Conservation (phyloP, 2,113 vertebrate species). For the Cariama cristata region DNA sequence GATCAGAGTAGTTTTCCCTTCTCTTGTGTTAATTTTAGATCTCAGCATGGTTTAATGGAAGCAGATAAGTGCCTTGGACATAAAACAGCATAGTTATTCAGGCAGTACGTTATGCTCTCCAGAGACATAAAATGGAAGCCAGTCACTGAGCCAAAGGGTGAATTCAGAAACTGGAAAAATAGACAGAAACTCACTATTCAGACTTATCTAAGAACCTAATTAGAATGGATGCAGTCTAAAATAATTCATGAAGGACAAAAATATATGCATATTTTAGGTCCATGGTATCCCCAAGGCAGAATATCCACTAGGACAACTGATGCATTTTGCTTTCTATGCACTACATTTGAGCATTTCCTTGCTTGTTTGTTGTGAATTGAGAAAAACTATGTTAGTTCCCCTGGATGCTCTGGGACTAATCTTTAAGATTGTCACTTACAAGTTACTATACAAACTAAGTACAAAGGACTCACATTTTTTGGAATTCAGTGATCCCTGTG, state of each 20-base stretch:
- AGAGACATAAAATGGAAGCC: background rate
- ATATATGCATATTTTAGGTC: background rate
- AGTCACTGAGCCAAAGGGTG: background rate
- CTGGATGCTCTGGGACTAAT: background rate
- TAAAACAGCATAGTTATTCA: background rate
- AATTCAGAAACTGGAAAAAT: slow-evolving; percentile 18
- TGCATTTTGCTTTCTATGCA: background rate
- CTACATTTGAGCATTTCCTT: background rate
- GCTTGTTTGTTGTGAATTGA: background rate
- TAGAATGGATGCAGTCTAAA: background rate
- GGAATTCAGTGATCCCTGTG: background rate
- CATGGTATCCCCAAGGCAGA: background rate
- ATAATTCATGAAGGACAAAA: background rate
- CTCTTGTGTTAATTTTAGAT: background rate
- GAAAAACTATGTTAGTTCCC: background rate
- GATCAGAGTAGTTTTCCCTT: background rate
- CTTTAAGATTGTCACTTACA: background rate
- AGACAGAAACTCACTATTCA: background rate
- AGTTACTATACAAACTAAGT: background rate
- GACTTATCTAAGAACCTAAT: background rate
- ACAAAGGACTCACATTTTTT: background rate
- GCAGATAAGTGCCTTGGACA: background rate
- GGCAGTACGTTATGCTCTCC: background rate
- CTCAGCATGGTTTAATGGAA: background rate
- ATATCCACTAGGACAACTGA: background rate